These are phyloP conservation scores for Leptodactylus fallax DNA, from an alignment of 2,797 vertebrate genomes.

Conservation along the genomic window DNA sequence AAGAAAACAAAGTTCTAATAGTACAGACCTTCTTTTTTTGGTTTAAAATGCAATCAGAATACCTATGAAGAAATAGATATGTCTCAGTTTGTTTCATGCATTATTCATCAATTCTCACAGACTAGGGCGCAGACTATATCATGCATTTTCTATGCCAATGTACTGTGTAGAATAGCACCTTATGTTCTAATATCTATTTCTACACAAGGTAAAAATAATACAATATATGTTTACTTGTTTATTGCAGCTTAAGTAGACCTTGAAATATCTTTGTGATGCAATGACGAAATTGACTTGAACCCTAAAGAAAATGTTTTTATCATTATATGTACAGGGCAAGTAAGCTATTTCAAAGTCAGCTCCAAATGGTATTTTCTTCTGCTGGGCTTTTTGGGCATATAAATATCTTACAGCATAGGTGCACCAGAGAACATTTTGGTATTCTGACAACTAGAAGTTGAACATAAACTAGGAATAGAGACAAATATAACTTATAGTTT, in stretches of 20 bases:
- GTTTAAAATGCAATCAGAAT: slow-evolving; percentile 42
- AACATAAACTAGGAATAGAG: too few relatives aligned
- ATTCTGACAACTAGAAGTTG: too few relatives aligned
- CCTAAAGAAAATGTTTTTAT: too few relatives aligned
- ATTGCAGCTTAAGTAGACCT: not conserved
- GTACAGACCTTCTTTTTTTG: slow-evolving; percentile 10
- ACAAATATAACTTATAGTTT: too few relatives aligned
- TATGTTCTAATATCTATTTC: slow-evolving; percentile 1
- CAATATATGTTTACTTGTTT: not conserved
- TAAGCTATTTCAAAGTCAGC: too few relatives aligned
- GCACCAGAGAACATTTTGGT: too few relatives aligned
- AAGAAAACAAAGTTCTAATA: slow-evolving; percentile 31
- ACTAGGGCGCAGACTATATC: slow-evolving; percentile 37
- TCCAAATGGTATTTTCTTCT: too few relatives aligned
- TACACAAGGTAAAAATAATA: slow-evolving; percentile 22
- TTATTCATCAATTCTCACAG: slow-evolving; percentile 49
- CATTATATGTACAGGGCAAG: too few relatives aligned
- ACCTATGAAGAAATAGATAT: slow-evolving; percentile 46
- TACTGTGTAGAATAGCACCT: slow-evolving; percentile 3
- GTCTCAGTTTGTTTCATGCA: slow-evolving; percentile 33
- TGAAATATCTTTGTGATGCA: not conserved
- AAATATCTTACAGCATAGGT: too few relatives aligned
- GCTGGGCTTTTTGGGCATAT: too few relatives aligned
- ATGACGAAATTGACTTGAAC: not conserved
- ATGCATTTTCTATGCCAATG: slow-evolving; percentile 42